A percentile compares a stretch with the other conserved stretches of the same genome.
These are phyloP conservation scores for Gymnoscopelus microlampas DNA, from an alignment of 2,797 vertebrate genomes.

Conservation along the genomic window DNA sequence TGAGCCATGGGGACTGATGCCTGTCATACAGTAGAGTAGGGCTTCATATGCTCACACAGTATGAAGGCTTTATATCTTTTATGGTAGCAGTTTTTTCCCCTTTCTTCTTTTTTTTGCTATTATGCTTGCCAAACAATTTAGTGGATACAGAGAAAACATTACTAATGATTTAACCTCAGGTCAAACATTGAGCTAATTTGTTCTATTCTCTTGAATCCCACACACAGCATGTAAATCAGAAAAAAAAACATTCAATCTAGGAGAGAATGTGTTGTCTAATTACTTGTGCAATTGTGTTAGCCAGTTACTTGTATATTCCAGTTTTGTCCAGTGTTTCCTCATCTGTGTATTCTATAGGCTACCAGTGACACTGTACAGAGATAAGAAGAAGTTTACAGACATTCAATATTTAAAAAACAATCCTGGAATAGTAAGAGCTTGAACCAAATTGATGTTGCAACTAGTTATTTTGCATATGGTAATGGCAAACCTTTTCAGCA, in stretches of 20 bases:
- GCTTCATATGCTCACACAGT: constrained; percentile 45
- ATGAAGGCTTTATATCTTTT: constrained; percentile 22
- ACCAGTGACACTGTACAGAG: not conserved
- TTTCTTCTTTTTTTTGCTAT: constrained; percentile 4
- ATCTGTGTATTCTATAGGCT: not conserved
- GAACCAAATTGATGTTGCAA: too few species aligned
- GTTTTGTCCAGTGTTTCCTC: not conserved
- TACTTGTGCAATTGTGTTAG: too few species aligned
- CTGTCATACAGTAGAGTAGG: constrained; percentile 30
- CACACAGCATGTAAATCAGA: not conserved
- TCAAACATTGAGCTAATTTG: not conserved
- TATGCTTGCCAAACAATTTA: not conserved
- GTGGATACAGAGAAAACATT: constrained; percentile 22
- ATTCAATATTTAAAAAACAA: not conserved
- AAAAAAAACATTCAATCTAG: too few species aligned
- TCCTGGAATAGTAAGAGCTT: not conserved
- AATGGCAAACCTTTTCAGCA: constrained; percentile 12
- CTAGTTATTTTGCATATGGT: too few species aligned
- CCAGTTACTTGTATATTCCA: too few species aligned
- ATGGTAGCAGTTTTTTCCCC: constrained; percentile 34
- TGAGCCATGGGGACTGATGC: constrained; percentile 53
- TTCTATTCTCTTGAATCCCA: not conserved
- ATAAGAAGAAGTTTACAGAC: not conserved
- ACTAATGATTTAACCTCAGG: not conserved
- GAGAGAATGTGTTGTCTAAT: too few species aligned